These are phyloP conservation scores for Misgurnus anguillicaudatus DNA, from an alignment of 2,113 vertebrate genomes.

Conservation along the genomic window DNA sequence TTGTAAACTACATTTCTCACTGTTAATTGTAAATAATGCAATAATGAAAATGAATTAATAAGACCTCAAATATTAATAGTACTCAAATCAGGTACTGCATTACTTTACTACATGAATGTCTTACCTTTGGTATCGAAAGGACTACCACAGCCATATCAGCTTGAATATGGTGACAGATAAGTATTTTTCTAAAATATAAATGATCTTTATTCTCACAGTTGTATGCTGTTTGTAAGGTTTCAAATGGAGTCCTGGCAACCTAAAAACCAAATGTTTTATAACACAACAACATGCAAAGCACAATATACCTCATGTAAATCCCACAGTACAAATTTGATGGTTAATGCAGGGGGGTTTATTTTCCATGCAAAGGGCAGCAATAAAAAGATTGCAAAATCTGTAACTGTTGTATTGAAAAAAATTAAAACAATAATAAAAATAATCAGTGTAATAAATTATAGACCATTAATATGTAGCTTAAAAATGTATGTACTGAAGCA, in stretches of 20 bases:
- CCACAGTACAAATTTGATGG: constrained; percentile 14
- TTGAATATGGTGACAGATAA: not conserved
- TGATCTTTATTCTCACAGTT: not conserved
- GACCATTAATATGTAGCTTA: too few relatives aligned
- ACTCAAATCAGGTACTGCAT: too few relatives aligned
- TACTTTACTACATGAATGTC: not conserved
- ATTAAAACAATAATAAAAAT: too few relatives aligned
- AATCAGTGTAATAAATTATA: too few relatives aligned
- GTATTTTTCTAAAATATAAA: not conserved
- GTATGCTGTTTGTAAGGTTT: constrained; percentile 1
- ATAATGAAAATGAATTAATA: too few relatives aligned
- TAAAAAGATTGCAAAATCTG: not conserved
- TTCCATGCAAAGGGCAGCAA: not conserved
- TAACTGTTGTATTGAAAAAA: not conserved
- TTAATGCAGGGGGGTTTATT: not conserved
- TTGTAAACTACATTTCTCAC: too few relatives aligned
- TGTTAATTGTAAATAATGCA: too few relatives aligned
- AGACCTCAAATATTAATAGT: too few relatives aligned
- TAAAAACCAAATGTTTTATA: constrained; percentile 6
- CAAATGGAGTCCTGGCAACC: not conserved
- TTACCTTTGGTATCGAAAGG: constrained; percentile 11
- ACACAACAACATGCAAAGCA: constrained; percentile 10
- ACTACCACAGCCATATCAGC: constrained; percentile 4
- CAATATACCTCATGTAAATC: not conserved
- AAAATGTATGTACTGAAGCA: too few relatives aligned